phyloP scores from a whole-genome alignment of 2,888 invertebrate species.

The Eilema depressum region DNA sequence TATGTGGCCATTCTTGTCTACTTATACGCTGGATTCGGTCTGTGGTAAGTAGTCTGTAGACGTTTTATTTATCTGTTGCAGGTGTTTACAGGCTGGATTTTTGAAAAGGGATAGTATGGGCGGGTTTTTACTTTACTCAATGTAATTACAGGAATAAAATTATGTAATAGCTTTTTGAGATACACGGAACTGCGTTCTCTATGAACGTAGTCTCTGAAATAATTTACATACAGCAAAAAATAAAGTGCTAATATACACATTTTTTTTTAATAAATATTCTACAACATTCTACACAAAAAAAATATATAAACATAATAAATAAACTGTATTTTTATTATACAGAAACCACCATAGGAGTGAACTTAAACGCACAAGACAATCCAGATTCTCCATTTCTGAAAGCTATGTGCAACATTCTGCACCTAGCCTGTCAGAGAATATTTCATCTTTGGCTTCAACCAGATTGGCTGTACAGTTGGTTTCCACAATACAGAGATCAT shows the following conservation, averaged over 20 bases:
- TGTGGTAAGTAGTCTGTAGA: slow-evolving; percentile 80
- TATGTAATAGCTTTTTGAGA: too few relatives aligned
- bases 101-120: too few relatives aligned
- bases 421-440: slow-evolving; percentile 72
- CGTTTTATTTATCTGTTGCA: neutral
- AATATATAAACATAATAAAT: too few relatives aligned
- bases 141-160: too few relatives aligned
- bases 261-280: too few relatives aligned
- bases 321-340: slow-evolving; percentile 20
- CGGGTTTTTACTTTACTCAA: too few relatives aligned
- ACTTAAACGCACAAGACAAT: slow-evolving; percentile 73
- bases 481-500: slow-evolving; percentile 82
- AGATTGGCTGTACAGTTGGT: slow-evolving; percentile 86
- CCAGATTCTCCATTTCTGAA: slow-evolving; percentile 68
- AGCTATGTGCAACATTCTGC: slow-evolving; percentile 62
- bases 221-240: too few relatives aligned
- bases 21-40: slow-evolving; percentile 88
- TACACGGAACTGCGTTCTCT: too few relatives aligned
- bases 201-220: too few relatives aligned
- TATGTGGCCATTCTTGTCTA: slow-evolving; percentile 84
- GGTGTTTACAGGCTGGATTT: too few relatives aligned
- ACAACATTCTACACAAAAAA: too few relatives aligned
- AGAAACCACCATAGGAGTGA: slow-evolving; percentile 79
- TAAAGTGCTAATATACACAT: too few relatives aligned
- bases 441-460: slow-evolving; percentile 82